phyloP scores from a whole-genome alignment of 2,888 invertebrate species.

The Synergus japonicus region DNA sequence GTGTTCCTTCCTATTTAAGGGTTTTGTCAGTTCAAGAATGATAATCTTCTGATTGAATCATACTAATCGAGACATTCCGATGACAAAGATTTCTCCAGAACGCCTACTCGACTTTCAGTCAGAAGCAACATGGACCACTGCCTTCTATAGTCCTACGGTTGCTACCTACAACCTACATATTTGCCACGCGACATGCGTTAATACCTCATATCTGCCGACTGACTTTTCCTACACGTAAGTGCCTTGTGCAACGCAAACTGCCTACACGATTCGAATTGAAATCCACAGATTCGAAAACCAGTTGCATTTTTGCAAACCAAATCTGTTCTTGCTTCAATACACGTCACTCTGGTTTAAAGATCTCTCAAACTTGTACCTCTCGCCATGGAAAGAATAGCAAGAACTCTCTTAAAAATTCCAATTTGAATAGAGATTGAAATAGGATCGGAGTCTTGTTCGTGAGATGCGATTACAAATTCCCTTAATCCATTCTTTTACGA shows the following conservation, averaged over 20 bases:
- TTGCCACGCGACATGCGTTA: conserved; percentile 67
- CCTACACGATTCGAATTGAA: conserved; percentile 11
- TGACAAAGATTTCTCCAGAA: conserved; percentile 55
- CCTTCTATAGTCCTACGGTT: conserved; percentile 67
- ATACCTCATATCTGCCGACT: conserved; percentile 47
- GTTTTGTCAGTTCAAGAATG: neutral
- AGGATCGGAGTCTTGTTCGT: neutral
- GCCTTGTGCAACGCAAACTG: conserved; percentile 3
- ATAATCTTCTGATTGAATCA: conserved; percentile 13
- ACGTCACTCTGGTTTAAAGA: neutral
- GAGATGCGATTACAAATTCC: neutral
- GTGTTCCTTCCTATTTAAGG: neutral
- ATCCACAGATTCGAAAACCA: neutral
- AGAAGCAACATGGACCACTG: conserved; percentile 60
- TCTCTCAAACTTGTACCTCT: neutral
- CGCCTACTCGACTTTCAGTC: conserved; percentile 64
- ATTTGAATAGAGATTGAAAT: neutral
- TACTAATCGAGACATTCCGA: conserved; percentile 21
- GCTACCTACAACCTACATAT: conserved; percentile 65
- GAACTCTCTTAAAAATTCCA: neutral
- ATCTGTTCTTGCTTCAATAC: neutral
- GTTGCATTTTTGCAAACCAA: conserved; percentile 11
- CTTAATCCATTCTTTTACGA: neutral
- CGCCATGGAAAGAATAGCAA: neutral
- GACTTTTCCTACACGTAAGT: conserved; percentile 39